A percentile compares a stretch with the other conserved stretches of the same genome.
These are phyloP conservation scores for Lasioglossum figueresi DNA, from an alignment of 2,888 invertebrate genomes.

Conservation along the genomic window DNA sequence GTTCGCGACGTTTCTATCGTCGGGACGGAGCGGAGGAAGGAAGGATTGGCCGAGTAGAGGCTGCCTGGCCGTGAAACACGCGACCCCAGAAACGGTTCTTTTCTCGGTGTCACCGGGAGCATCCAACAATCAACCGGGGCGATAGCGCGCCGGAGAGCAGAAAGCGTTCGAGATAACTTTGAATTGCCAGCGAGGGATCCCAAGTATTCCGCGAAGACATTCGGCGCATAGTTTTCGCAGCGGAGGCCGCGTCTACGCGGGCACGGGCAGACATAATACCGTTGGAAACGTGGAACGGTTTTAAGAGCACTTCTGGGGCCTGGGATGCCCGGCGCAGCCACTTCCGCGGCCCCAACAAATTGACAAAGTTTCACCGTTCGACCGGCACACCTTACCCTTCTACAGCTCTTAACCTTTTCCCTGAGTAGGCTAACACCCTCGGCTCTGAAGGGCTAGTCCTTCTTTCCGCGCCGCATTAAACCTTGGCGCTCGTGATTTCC, in stretches of 20 bases:
- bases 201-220: conserved; percentile 48
- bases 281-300: conserved; percentile 54
- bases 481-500: neutral
- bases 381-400: conserved; percentile 7
- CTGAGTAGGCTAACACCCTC: conserved; percentile 8
- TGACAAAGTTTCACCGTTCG: conserved; percentile 53
- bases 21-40: neutral
- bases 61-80: neutral
- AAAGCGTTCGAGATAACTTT: conserved; percentile 52
- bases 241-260: conserved; percentile 11
- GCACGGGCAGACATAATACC: conserved; percentile 44
- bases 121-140: conserved; percentile 29
- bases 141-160: conserved; percentile 26
- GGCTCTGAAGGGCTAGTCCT: neutral
- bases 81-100: conserved; percentile 17
- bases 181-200: conserved; percentile 45
- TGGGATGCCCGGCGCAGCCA: conserved; percentile 13
- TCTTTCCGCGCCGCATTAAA: neutral
- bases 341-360: conserved; percentile 50
- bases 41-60: neutral
- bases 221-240: conserved; percentile 38
- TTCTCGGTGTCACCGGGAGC: conserved; percentile 12
- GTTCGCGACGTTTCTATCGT: conserved; percentile 13
- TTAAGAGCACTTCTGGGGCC: conserved; percentile 48
- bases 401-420: conserved; percentile 1